These are phyloP conservation scores for Cybosia mesomella DNA, from an alignment of 2,888 invertebrate genomes.

Conservation along the genomic window DNA sequence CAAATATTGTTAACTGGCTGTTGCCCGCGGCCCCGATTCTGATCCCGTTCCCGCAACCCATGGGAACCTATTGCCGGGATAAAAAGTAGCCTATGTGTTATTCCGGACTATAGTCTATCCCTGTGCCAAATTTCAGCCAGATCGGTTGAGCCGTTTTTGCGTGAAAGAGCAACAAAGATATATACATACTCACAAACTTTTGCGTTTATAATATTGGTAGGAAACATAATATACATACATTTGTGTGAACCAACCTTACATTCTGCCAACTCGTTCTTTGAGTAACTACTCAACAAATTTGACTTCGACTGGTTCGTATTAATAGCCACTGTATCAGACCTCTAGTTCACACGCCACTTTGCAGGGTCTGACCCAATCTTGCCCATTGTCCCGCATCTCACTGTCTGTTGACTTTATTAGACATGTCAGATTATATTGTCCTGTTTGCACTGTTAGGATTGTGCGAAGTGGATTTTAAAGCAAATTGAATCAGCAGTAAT, in stretches of 20 bases:
- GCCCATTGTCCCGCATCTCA: constrained; percentile 44
- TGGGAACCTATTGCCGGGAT: too few relatives aligned
- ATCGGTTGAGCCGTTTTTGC: too few relatives aligned
- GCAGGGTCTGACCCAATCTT: constrained; percentile 46
- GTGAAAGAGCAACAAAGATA: too few relatives aligned
- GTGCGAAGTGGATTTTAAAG: constrained; percentile 12
- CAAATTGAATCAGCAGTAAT: constrained; percentile 4
- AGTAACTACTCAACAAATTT: constrained; percentile 15
- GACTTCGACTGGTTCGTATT: constrained; percentile 22
- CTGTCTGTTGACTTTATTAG: constrained; percentile 42
- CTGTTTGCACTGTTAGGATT: constrained; percentile 27
- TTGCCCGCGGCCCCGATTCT: too few relatives aligned
- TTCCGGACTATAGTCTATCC: too few relatives aligned
- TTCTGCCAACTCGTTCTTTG: neutral
- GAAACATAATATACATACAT: neutral
- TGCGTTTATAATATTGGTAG: too few relatives aligned
- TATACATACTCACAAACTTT: too few relatives aligned
- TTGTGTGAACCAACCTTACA: neutral
- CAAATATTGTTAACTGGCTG: too few relatives aligned
- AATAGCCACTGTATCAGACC: constrained; percentile 14
- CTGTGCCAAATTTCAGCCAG: too few relatives aligned
- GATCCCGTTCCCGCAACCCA: too few relatives aligned
- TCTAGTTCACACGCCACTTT: constrained; percentile 51
- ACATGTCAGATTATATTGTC: constrained; percentile 32
- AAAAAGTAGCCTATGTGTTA: too few relatives aligned